Evolutionary conservation across 1,140 invertebrate species (phyloP), one percentile per base, ranked within the genome.

Genomic region (Heliconius melpomene): DNA sequence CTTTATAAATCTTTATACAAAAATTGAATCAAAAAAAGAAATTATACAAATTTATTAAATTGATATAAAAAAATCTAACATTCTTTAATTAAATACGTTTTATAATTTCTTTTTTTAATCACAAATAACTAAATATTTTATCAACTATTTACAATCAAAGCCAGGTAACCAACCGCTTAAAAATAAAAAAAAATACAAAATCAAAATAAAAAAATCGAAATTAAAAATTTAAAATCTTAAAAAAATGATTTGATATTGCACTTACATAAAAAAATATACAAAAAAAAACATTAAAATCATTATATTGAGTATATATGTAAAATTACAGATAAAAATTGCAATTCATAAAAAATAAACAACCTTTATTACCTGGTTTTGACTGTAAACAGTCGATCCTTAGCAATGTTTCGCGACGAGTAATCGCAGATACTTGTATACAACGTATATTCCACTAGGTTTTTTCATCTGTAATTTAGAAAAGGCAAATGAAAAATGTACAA

Each of bases 381-480:
- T 78, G 75, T 78, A 78, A 81, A 74, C 26, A 40, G 77, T 66
- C 60, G 60, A 60, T 79, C 78, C 79, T 84, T 78, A 84, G 74
- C 88, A 90, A 20, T 84, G 77, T 32, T 78, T 75, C 52, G 81
- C 73, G 73, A 90, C 83, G 78, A 91, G 73, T 79, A 90, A 82
- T 23, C 81, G 85, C 38, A 91, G 85, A 73, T 89, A 91, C 80
- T 86, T 91, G 85, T 89, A 90, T 75, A 90, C 54, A 57, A 89
- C 79, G 80, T 85, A 89, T 75, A 85, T 79, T 78, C 84, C 84
- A 77, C 83, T 83, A 60, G 84, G 80, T 79, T 81, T 82, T 85
- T 89, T 88, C 73, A 91, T 89, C 90, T 91, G 90, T 79, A 90
- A 90, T 73, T 82, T 46, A 78, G 83, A 86, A 87, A 83, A 90